A percentile compares a stretch with the other conserved stretches of the same genome.
phyloP scores from a whole-genome alignment of 1,140 invertebrate species.

The Dysdera silvatica region DNA sequence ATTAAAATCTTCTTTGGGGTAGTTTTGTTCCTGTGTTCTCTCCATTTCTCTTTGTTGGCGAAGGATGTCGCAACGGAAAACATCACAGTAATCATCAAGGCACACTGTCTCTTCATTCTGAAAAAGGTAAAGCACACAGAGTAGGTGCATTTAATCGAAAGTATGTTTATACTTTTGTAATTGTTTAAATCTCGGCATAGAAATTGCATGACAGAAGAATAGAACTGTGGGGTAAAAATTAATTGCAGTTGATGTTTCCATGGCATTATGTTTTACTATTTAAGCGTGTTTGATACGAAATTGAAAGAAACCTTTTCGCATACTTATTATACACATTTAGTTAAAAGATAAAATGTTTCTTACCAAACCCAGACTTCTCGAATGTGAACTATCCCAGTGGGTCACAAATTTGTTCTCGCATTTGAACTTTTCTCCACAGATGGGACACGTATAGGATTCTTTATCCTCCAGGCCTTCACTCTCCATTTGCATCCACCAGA shows the following conservation, averaged over 20 bases:
- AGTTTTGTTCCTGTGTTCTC: too few species aligned
- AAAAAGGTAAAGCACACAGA: conserved; percentile 27
- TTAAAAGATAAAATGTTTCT: conserved; percentile 45
- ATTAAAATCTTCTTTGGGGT: too few species aligned
- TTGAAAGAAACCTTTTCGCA: too few species aligned
- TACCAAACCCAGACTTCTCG: conserved; percentile 47
- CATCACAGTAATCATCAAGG: conserved; percentile 86
- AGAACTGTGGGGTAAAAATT: too few species aligned
- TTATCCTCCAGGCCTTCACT: conserved; percentile 49
- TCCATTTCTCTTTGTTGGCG: neutral
- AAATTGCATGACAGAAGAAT: too few species aligned
- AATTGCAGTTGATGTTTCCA: too few species aligned
- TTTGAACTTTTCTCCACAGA: conserved; percentile 87
- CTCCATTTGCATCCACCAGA: conserved; percentile 42
- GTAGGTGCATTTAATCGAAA: neutral
- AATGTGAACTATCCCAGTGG: conserved; percentile 84
- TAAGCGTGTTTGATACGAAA: too few species aligned
- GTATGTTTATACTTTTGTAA: too few species aligned
- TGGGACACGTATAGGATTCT: conserved; percentile 72
- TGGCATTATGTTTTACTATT: too few species aligned
- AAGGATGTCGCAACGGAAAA: conserved; percentile 85
- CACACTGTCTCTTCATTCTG: conserved; percentile 84
- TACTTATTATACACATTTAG: too few species aligned
- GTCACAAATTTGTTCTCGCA: conserved; percentile 77
- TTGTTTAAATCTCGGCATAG: too few species aligned